Evolutionary conservation across 2,888 invertebrate genomes (phyloP), one percentile per base, ranked within the genome.

Genomic region (Dryadula phaetusa): DNA sequence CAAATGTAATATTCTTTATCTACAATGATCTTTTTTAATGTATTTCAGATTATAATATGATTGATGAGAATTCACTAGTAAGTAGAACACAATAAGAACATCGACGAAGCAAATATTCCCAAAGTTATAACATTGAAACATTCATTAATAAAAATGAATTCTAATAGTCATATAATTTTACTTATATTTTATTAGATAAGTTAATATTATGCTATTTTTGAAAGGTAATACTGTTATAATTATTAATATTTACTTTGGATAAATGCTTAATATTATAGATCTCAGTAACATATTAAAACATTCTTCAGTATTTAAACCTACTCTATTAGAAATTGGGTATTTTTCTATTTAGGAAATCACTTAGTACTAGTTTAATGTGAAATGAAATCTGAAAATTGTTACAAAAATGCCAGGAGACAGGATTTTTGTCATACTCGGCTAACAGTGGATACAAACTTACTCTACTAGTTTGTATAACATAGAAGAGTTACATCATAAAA

Each of bases 401-500:
- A 37, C 3, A 37, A 2, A 37, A 37, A 37, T 12, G 6, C 37
- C 12, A 3, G 1, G 37, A 37, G 3, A 37, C 6, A 2, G 12
- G 6, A 37, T 12, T 37, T 12, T 3, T 12, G 8, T 32, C 32
- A 32, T 32, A 32, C 8, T 32, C 8, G 32, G 32, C 32, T 2
- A 37, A 12, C 37, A 37, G 37, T 12, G 6, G 12, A 37, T 12
- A 37, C 37, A 37, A 10, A n/a, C 28, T 16, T 52, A 52, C 4
- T 1, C 12, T 52, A 28, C 16, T 16, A 16, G 4, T 10, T 32
- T 52, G 52, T 52, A 52, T 52, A 52, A 16, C 52, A 52, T 32
- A 49, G 25, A 49, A 52, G 16, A 52, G 52, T 52, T 28, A 52
- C 28, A 52, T 52, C 16, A 52, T 37, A 54, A 34, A 54, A 54